A percentile compares a stretch with the other conserved stretches of the same genome.
Evolutionary conservation across 2,888 invertebrate genomes (phyloP).

Genomic region (Agonopterix alstromeriana): DNA sequence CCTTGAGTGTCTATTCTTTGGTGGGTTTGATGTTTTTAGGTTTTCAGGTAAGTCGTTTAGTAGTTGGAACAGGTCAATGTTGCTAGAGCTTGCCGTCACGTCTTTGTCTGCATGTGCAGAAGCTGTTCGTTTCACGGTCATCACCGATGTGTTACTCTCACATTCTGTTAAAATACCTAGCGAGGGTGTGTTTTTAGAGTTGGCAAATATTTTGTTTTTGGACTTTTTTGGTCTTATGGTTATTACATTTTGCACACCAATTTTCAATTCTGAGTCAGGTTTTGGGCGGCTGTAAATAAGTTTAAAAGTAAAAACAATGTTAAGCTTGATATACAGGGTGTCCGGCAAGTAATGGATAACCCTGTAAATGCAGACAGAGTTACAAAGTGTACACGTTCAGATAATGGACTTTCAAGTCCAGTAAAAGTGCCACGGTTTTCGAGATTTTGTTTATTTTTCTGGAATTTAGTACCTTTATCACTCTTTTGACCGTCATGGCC

Average conservation of each 20-base stretch:
- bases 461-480: no score
- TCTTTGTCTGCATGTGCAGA: conserved; percentile 31
- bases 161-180: conserved; percentile 32
- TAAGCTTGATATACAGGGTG: no score
- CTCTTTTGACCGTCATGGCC: no score
- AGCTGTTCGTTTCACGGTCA: no score
- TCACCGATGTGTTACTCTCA: conserved; percentile 24
- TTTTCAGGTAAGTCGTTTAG: conserved; percentile 1
- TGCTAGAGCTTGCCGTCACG: conserved; percentile 41
- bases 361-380: no score
- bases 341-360: no score
- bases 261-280: conserved; percentile 23
- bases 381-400: no score
- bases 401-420: no score
- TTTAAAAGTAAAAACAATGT: no score
- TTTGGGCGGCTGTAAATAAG: conserved; percentile 23
- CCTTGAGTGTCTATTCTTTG: conserved; percentile 11
- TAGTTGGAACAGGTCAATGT: conserved; percentile 32
- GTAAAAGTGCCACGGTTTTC: no score
- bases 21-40: background rate
- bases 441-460: no score
- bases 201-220: conserved; percentile 30
- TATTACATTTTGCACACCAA: conserved; percentile 11
- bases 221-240: conserved; percentile 20
- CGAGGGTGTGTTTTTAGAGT: conserved; percentile 27